Conservation (phyloP, 1,140 invertebrate genomes). For the Leptonema lineaticorne region DNA sequence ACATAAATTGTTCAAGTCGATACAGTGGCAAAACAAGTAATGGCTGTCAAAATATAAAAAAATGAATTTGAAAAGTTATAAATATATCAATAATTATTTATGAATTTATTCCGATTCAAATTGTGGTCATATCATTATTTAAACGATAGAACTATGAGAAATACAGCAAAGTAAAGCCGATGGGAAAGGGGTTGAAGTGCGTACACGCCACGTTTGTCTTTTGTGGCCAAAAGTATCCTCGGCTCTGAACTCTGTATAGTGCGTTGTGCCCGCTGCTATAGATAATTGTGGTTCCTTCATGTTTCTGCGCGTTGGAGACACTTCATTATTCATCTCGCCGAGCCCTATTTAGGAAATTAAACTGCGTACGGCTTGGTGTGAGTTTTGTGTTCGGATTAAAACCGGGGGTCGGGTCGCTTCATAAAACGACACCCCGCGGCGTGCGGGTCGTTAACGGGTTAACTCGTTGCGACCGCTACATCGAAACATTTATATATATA, state of each 20-base stretch:
- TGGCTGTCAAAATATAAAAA: too few species aligned
- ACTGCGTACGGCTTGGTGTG: not conserved
- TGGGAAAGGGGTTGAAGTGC: too few species aligned
- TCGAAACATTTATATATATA: not conserved
- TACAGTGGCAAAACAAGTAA: too few species aligned
- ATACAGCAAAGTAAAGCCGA: too few species aligned
- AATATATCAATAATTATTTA: too few species aligned
- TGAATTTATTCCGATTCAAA: too few species aligned
- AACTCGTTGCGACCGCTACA: not conserved
- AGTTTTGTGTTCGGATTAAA: constrained; percentile 18
- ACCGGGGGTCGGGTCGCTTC: not conserved
- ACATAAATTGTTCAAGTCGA: too few species aligned
- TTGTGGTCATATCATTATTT: too few species aligned
- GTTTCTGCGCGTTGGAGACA: constrained; percentile 8
- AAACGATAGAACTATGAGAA: too few species aligned
- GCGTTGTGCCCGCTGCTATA: not conserved
- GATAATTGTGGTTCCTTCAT: constrained; percentile 18
- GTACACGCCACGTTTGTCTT: too few species aligned
- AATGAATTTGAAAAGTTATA: too few species aligned
- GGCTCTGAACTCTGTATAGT: not conserved
- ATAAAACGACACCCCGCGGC: constrained; percentile 3
- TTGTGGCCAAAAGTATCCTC: too few species aligned
- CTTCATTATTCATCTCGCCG: constrained; percentile 28
- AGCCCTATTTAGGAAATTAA: constrained; percentile 31
- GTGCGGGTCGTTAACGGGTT: not conserved